Evolutionary conservation across 2,113 vertebrate species (phyloP), one percentile per base, ranked within the genome.

Genomic region (Carassius carassius): DNA sequence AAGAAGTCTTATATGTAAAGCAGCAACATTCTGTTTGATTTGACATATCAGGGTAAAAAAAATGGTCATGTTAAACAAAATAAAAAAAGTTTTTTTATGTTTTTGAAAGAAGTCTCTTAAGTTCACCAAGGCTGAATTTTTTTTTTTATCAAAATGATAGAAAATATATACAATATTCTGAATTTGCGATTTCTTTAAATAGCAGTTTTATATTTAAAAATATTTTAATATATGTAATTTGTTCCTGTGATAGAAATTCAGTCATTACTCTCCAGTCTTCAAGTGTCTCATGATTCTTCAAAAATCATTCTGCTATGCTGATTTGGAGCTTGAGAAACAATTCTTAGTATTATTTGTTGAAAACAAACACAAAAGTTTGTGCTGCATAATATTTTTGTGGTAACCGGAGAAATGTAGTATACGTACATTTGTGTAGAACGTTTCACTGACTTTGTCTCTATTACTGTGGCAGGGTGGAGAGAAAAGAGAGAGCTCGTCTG

Each of bases 401-500:
- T 29, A 75, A 29, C n/a, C 10, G 0, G 23, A 14, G 21, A 23
- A 23, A 74, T 25, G 14, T 29, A 75, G 3, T 51, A 23, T 1
- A 54, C 29, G 35, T n/a, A 41, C 19, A n/a, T 13, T 72, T 41
- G 69, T 7, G 7, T 19, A 69, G 65, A 35, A 32, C n/a, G 11
- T 69, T 70, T 70, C 67, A 41, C 67, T 41, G 6, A 51, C 73
- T 19, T 29, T 75, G 44, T 54, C 44, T 76, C 47, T 47, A 4
- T 47, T 54, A 17, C 47, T 32, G 16, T 76, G 79, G 37, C 92
- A 99, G 98, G 88, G 97, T 99, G 89, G 98, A 99, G 90, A 95
- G 98, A 85, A 99, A 99, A 90, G 98, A 99, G 85, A 95, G 97
- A 60, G 96, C 98, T 4, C 96, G 97, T 74, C 95, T 99, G 85